Evolutionary conservation across 2,888 invertebrate genomes (phyloP).

Genomic region (Diaprepes abbreviatus): DNA sequence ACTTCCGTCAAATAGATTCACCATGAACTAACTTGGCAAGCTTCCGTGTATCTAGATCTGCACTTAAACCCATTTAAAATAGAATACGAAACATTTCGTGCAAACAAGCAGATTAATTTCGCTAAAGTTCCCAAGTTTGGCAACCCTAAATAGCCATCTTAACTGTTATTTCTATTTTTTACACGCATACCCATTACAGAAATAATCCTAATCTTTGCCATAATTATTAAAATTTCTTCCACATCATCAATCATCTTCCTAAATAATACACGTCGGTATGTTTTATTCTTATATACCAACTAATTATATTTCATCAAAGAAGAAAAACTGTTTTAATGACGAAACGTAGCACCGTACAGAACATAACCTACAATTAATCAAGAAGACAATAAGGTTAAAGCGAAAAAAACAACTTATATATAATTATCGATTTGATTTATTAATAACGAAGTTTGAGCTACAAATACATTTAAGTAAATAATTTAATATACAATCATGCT

Average conservation of each 20-base stretch:
- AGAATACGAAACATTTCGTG: no score
- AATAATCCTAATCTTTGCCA: background rate
- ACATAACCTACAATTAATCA: constrained; percentile 16
- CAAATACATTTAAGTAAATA: constrained; percentile 20
- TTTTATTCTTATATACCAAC: constrained; percentile 9
- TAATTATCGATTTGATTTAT: constrained; percentile 28
- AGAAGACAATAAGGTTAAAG: constrained; percentile 19
- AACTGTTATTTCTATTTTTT: background rate
- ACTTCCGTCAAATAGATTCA: no score
- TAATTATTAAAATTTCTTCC: background rate
- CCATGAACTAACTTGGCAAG: no score
- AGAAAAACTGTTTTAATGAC: constrained; percentile 11
- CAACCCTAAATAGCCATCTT: no score
- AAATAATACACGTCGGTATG: constrained; percentile 20
- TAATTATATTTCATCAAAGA: constrained; percentile 6
- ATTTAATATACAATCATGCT: constrained; percentile 23
- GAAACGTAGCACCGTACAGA: background rate
- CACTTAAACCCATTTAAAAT: no score
- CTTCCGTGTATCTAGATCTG: no score
- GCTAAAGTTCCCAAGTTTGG: no score
- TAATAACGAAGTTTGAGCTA: constrained; percentile 28
- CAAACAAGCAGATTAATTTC: no score
- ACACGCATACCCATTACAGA: background rate
- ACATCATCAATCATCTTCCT: constrained; percentile 14
- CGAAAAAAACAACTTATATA: background rate